Evolutionary conservation across 2,888 invertebrate species (phyloP), one percentile per base, ranked within the genome.

Genomic region (Tiphia femorata): DNA sequence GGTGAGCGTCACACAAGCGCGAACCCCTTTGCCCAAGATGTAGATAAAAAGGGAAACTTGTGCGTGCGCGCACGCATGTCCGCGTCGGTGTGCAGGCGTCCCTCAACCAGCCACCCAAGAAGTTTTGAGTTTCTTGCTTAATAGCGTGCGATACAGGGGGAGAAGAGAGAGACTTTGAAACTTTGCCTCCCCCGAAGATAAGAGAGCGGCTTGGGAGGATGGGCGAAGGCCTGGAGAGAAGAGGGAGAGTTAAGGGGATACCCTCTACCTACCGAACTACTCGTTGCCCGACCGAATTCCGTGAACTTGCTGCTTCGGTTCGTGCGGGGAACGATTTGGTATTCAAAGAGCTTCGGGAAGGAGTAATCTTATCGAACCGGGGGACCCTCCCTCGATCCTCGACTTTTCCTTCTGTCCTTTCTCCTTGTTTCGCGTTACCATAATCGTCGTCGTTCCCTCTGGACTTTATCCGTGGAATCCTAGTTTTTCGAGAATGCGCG

Each of bases 31-130:
- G 20, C 40, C 20, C 19, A 40, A 5, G 8, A 5, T 5, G 5
- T 25, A 5, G 25, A 25, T 6, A 25, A 25, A 5, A 8, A 25
- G 53, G 54, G 63, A 62, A n/a, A n/a, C n/a, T 56, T 50, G 51
- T 56, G 49, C 48, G 40, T 14, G 48, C 27, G 46, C 35, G 40
- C n/a, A n/a, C 35, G 48, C 14, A 33, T 46, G 44, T 46, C 29
- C 19, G 43, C 38, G n/a, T 33, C 38, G 44, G 16, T 50, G 41
- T 19, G 47, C 5, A 2, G 25, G 43, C 61, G 50, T 63, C n/a
- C n/a, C n/a, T n/a, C n/a, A n/a, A n/a, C n/a, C n/a, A 67, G 72
- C 78, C 78, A 78, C 78, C 78, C 78, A 78, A 78, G 78, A 70
- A 75, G 78, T 67, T 73, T 67, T 72, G 58, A 55, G 76, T 72